These are phyloP conservation scores for Drosophila percnosoma DNA, from an alignment of 2,888 invertebrate species.

Conservation along the genomic window DNA sequence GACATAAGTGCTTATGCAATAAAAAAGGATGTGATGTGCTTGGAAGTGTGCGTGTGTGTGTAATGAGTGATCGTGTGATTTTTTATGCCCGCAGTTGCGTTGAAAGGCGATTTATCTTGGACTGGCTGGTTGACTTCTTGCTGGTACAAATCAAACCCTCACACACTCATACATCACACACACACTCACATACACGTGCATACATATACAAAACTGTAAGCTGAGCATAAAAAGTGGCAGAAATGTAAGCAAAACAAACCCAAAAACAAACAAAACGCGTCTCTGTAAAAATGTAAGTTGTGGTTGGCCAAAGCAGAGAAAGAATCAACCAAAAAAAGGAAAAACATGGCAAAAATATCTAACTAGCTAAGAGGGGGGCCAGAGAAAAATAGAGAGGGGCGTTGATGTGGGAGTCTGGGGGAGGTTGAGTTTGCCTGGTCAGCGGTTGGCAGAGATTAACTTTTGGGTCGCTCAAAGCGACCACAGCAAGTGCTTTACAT, in stretches of 20 bases:
- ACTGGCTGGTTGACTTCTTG: slow-evolving; percentile 65
- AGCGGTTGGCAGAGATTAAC: slow-evolving; percentile 81
- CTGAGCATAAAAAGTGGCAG: slow-evolving; percentile 67
- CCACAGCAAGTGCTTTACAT: slow-evolving; percentile 79
- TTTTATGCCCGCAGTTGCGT: slow-evolving; percentile 77
- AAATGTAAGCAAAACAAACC: slow-evolving; percentile 71
- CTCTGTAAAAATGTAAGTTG: slow-evolving; percentile 73
- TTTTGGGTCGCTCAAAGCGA: slow-evolving; percentile 80
- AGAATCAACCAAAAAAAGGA: slow-evolving; percentile 10
- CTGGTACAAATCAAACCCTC: slow-evolving; percentile 64
- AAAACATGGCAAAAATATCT: slow-evolving; percentile 52
- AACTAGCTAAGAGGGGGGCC: slow-evolving; percentile 43
- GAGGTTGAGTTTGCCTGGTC: slow-evolving; percentile 52
- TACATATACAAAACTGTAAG: slow-evolving; percentile 15
- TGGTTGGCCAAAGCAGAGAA: slow-evolving; percentile 51
- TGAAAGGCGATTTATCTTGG: slow-evolving; percentile 82
- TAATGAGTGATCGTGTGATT: slow-evolving; percentile 81
- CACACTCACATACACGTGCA: slow-evolving; percentile 19
- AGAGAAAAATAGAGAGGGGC: neutral
- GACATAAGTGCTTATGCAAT: slow-evolving; percentile 74
- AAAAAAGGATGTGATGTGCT: slow-evolving; percentile 37
- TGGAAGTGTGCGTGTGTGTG: slow-evolving; percentile 30
- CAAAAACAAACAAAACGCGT: slow-evolving; percentile 49
- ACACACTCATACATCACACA: slow-evolving; percentile 32
- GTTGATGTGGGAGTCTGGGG: slow-evolving; percentile 5